phyloP scores from a whole-genome alignment of 2,797 vertebrate species.

The Nannoperca obscura region DNA sequence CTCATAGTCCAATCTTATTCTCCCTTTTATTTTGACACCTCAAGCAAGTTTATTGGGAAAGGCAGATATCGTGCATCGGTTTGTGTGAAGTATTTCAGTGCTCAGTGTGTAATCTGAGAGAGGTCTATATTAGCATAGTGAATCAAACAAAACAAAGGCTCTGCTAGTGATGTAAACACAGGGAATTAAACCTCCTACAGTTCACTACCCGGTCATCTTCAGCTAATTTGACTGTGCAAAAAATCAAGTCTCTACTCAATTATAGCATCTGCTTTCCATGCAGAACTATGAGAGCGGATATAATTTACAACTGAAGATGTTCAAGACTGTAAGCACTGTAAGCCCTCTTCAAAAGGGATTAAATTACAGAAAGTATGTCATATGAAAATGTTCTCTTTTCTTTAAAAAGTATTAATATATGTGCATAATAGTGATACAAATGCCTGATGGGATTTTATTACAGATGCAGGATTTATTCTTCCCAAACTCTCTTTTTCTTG shows the following conservation, averaged over 20 bases:
- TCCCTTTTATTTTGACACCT: constrained; percentile 61
- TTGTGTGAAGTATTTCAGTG: constrained; percentile 56
- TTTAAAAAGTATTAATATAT: constrained; percentile 62
- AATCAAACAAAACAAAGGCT: constrained; percentile 82
- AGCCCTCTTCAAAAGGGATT: constrained; percentile 63
- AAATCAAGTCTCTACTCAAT: constrained; percentile 75
- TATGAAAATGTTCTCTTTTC: constrained; percentile 53
- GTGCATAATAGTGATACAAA: constrained; percentile 60
- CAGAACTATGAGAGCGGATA: constrained; percentile 56
- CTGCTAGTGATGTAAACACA: constrained; percentile 78
- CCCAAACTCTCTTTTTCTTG: constrained; percentile 33
- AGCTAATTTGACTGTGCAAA: constrained; percentile 74
- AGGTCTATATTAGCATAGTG: constrained; percentile 79
- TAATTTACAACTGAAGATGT: constrained; percentile 55
- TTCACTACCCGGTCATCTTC: constrained; percentile 80
- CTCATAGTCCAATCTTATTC: constrained; percentile 36
- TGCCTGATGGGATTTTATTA: constrained; percentile 71
- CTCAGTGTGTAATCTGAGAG: constrained; percentile 69
- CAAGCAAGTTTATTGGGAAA: constrained; percentile 59
- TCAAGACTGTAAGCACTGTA: constrained; percentile 29
- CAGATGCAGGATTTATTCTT: constrained; percentile 67
- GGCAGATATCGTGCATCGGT: constrained; percentile 41
- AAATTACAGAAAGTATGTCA: constrained; percentile 44
- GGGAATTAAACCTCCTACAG: constrained; percentile 79
- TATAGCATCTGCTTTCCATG: constrained; percentile 74